Evolutionary conservation across 2,888 invertebrate genomes (phyloP), one percentile per base, ranked within the genome.

Genomic region (Eupithecia inturbata): DNA sequence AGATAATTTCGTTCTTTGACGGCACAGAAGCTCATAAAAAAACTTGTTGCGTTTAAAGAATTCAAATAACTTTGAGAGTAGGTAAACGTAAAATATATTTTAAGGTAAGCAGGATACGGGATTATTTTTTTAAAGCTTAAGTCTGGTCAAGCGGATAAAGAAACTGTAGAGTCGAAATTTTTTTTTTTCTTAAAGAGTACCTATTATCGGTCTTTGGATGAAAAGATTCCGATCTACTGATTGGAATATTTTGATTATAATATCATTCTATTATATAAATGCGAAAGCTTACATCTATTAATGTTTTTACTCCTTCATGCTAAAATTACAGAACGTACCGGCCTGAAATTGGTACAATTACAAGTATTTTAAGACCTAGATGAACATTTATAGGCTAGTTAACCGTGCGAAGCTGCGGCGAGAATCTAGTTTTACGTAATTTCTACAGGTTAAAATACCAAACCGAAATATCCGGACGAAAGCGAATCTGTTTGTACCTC

Each of bases 401-500:
- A 41, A 41, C 16, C 16, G 12, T 4, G 4, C 41, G 12, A 16
- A 16, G 10, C 41, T 41, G 14, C 4, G 16, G 5, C 5, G 1
- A 5, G 1, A 41, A 19, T 1, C 16, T 4, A 41, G 41, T 49
- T 49, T 45, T n/a, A 49, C 19, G 9, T 49, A 22, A 22, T 22
- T 53, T 53, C 10, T 22, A 22, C 22, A 53, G 10, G 22, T 57
- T 36, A 57, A 68, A 62, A 62, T 19, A 9, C 22, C 49, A 66
- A 49, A 10, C 70, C 63, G 45, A 79, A 79, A 78, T 67, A 67
- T 70, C 72, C 77, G 73, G 84, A 87, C 82, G 89, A 91, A 91
- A 90, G 90, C 86, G 89, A 89, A 87, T 89, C 76, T 84, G 82
- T 87, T 87, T 85, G 83, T 82, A 72, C 68, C 76, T 76, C 75